Base-by-base conservation (phyloP, 2,888 invertebrate species). In the Galeruca laticollis region DNA sequence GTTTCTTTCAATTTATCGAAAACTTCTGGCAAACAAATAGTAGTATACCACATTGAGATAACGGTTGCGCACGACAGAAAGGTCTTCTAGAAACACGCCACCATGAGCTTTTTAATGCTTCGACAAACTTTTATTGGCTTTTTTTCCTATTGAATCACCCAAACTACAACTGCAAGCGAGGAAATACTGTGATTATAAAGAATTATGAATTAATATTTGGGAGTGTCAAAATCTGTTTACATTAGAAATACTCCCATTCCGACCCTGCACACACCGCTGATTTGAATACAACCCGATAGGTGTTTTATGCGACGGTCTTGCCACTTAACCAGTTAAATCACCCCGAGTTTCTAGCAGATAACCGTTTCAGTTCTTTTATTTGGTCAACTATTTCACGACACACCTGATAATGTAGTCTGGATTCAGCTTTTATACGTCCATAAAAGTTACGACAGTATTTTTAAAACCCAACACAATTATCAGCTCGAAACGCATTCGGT, bases 321-420 rank as follows among this genome's bases (percentile, higher is more conserved):
- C 59, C 66, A 62, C 66, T 70, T 18, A 51, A 21, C 21, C 70
- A 67, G 65, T 35, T 65, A 40, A 69, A 69, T 60, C 51, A 47
- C 56, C 64, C 11, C 31, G 43, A 18, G 31, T 26, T 65, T 57
- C 43, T 49, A 49, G 18, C 11, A 11, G 13, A 26, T 54, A 35
- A 52, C 31, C 18, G 47, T 37, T 20, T 35, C 35, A 37, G 35
- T 31, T 13, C 57, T 65, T 74, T 72, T 67, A 71, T 77, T 75
- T 74, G 75, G 74, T 69, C 76, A 61, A 73, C 77, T 76, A 73
- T 62, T 76, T 67, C 73, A 74, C 73, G 76, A 75, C 78, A 77
- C 78, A 77, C 78, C 78, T 78, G 79, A 78, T 80, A 79, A 80
- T 79, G 77, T 76, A 78, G 78, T 78, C 80, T 76, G 79, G 73